Percentiles rank a stretch among this genome's conserved stretches.
phyloP scores from a whole-genome alignment of 2,113 vertebrate genomes.

The Eudyptes chrysolophus region DNA sequence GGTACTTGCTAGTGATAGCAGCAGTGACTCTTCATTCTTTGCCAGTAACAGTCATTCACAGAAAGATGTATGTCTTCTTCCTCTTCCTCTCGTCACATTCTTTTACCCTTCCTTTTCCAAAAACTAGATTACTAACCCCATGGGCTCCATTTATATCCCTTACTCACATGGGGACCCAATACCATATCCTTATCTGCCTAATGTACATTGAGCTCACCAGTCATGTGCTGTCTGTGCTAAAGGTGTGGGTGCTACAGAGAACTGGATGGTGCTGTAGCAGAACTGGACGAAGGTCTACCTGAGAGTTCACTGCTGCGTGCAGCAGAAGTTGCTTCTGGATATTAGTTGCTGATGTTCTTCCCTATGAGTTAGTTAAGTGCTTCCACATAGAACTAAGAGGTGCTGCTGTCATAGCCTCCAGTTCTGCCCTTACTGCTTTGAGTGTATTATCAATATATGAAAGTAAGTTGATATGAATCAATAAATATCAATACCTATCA shows the following conservation, averaged over 20 bases:
- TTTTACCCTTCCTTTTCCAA: neutral
- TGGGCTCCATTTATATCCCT: neutral
- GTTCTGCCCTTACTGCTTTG: neutral
- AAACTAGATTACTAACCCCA: neutral
- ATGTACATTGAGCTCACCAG: neutral
- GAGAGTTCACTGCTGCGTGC: neutral
- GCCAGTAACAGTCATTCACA: neutral
- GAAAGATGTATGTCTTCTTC: neutral
- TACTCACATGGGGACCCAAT: fast-evolving
- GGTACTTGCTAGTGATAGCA: neutral
- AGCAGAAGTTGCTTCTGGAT: neutral
- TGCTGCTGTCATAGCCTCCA: neutral
- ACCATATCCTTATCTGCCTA: neutral
- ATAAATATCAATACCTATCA: neutral
- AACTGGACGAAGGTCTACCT: neutral
- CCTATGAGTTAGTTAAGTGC: neutral
- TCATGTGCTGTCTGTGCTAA: fast-evolving
- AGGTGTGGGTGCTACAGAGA: neutral
- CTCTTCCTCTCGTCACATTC: neutral
- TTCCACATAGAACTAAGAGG: neutral
- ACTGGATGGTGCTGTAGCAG: neutral
- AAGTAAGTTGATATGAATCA: neutral
- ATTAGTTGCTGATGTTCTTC: neutral
- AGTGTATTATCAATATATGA: neutral
- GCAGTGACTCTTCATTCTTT: neutral